Evolutionary conservation across 2,888 invertebrate genomes (phyloP).

Genomic region (Hybos culiciformis): DNA sequence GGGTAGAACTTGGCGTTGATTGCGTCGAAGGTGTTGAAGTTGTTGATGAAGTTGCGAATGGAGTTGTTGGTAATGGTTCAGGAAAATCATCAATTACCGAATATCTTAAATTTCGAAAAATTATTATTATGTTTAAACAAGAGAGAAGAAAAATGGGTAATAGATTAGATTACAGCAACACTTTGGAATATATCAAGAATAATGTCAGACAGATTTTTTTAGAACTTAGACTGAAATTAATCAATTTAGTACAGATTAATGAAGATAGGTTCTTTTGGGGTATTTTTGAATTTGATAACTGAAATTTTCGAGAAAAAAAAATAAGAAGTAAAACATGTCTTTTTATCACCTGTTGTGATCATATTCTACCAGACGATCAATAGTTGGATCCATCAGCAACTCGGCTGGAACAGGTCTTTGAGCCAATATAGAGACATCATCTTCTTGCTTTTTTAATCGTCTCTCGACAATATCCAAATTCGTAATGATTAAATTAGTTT

Average conservation of each 20-base stretch:
- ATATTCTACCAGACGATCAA: constrained; percentile 65
- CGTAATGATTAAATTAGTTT: constrained; percentile 75
- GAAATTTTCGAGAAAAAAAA: too few relatives aligned
- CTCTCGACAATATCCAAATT: constrained; percentile 78
- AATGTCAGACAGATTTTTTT: too few relatives aligned
- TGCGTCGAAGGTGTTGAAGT: constrained; percentile 28
- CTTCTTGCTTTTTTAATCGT: constrained; percentile 69
- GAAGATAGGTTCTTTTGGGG: too few relatives aligned
- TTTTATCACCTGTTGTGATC: constrained; percentile 58
- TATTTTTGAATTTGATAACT: too few relatives aligned
- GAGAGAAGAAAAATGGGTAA: too few relatives aligned
- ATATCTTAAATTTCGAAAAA: constrained; percentile 21
- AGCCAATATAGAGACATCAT: constrained; percentile 63
- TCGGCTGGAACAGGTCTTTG: constrained; percentile 65
- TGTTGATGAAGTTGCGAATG: constrained; percentile 26
- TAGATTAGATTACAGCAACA: too few relatives aligned
- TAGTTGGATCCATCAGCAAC: constrained; percentile 59
- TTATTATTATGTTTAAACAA: too few relatives aligned
- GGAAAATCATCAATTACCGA: constrained; percentile 31
- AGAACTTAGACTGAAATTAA: too few relatives aligned
- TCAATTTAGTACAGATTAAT: too few relatives aligned
- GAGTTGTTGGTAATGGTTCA: constrained; percentile 28
- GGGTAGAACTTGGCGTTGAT: constrained; percentile 19
- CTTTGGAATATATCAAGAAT: too few relatives aligned
- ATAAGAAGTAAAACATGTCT: too few relatives aligned